phyloP scores from a whole-genome alignment of 2,113 vertebrate genomes.

The Boleophthalmus pectinirostris region DNA sequence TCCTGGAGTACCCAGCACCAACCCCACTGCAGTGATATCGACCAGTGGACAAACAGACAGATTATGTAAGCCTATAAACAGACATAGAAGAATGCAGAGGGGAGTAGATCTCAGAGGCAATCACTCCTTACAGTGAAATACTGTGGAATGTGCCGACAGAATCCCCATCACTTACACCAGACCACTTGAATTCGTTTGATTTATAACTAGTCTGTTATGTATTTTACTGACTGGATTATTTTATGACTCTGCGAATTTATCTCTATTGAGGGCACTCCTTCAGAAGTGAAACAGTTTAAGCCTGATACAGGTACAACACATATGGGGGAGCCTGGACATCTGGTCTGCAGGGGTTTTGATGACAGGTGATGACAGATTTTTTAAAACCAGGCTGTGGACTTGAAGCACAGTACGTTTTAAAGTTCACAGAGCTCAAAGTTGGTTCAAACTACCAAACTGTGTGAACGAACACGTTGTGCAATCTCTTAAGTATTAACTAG shows the following conservation, averaged over 20 bases:
- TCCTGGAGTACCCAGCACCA: neutral
- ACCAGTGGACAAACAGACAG: constrained; percentile 28
- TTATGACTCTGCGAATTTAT: neutral
- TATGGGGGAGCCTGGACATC: neutral
- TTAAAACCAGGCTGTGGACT: constrained; percentile 1
- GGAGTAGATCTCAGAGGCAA: constrained; percentile 44
- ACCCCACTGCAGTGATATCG: constrained; percentile 16
- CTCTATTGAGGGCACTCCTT: constrained; percentile 14
- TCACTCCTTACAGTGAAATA: constrained; percentile 11
- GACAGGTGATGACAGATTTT: constrained; percentile 1
- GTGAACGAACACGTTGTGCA: constrained; percentile 9
- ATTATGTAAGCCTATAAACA: constrained; percentile 43
- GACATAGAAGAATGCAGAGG: constrained; percentile 56
- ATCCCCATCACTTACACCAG: constrained; percentile 9
- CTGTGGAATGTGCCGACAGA: constrained; percentile 19
- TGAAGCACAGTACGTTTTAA: constrained; percentile 26
- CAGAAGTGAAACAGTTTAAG: neutral
- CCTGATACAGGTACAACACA: neutral
- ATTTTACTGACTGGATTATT: neutral
- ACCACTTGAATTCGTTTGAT: neutral
- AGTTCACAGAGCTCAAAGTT: constrained; percentile 29
- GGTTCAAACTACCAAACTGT: neutral
- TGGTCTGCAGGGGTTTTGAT: neutral
- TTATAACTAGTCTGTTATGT: neutral
- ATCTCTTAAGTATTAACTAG: constrained; percentile 12